phyloP scores from a whole-genome alignment of 2,888 invertebrate genomes.

The Pocota personata region DNA sequence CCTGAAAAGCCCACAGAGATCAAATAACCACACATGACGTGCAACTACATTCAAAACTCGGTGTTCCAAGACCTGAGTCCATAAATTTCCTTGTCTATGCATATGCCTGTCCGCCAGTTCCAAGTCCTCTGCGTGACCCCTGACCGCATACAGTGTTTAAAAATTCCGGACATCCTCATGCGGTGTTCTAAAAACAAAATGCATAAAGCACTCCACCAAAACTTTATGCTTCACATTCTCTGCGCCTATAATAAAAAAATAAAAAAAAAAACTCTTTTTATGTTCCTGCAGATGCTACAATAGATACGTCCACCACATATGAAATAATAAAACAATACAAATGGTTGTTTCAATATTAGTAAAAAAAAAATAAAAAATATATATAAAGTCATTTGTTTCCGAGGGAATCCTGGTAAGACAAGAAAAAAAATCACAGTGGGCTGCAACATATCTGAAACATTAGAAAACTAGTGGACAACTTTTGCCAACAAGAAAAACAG shows the following conservation, averaged over 20 bases:
- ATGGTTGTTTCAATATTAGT: slow-evolving; percentile 46
- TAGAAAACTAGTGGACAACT: slow-evolving; percentile 15
- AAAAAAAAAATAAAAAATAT: not conserved
- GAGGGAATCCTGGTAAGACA: slow-evolving; percentile 26
- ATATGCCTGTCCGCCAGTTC: not conserved
- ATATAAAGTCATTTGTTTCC: slow-evolving; percentile 41
- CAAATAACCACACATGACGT: not conserved
- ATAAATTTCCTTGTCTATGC: slow-evolving; percentile 1
- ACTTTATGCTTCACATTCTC: slow-evolving; percentile 28
- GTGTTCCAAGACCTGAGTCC: not conserved
- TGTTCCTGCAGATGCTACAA: slow-evolving; percentile 58
- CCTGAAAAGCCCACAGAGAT: too few relatives aligned
- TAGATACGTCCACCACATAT: slow-evolving; percentile 41
- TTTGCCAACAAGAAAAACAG: slow-evolving; percentile 18
- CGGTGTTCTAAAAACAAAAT: slow-evolving; percentile 38
- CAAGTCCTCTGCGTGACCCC: slow-evolving; percentile 2
- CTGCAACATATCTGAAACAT: slow-evolving; percentile 7
- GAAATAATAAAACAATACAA: slow-evolving; percentile 67
- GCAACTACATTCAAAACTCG: not conserved
- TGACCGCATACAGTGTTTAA: slow-evolving; percentile 45
- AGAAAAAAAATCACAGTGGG: not conserved
- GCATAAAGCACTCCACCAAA: slow-evolving; percentile 28
- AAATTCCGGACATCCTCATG: slow-evolving; percentile 54
- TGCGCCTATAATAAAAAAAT: slow-evolving; percentile 49
- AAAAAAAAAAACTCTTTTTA: slow-evolving; percentile 46